Base-by-base conservation (phyloP, 92 coral and sea anemone genomes). In the Pocillopora grandis region DNA sequence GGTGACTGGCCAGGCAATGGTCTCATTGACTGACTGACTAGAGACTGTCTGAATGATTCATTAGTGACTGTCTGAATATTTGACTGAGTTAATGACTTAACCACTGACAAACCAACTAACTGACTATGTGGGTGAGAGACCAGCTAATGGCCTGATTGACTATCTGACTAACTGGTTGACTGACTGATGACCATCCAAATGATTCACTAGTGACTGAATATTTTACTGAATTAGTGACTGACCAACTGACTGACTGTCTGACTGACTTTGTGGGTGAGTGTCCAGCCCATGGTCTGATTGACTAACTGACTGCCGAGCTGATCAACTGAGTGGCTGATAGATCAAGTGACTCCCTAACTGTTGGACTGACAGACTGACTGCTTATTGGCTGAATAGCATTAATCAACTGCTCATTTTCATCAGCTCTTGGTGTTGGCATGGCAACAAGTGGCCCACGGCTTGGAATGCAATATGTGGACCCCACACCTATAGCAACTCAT, bases 391-490 rank as follows among this genome's bases (percentile, higher is more conserved):
- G 52, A 42, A 3, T 7, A 2, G 52, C 52, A 42, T 42, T 42
- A 42, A 42, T 7, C 52, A 42, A 42, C 52, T 42, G 52, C 52
- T 42, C 52, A 42, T 42, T 72, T 37, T 35, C 27, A 9, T 18
- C 61, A 87, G 97, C 94, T 79, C 91, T 94, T 21, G 94, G 89
- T 88, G 93, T 96, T 66, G 95, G 98, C 88, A 90, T 94, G 99
- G 99, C 99, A 92, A 85, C 98, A 10, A 80, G 87, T 79, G 91
- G 93, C 60, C 90, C 91, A 62, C 84, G 83, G 16, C 79, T 85
- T 12, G 99, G 98, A 37, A 90, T 92, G 95, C 95, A 90, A 81
- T 94, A 94, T 90, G 98, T 95, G 37, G 98, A 95, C 66, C 98
- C 98, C 13, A 88, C 98, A 62, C 98, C 98, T 17, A 90, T 94